Percentiles rank a stretch among this genome's conserved stretches.
Evolutionary conservation across 2,797 vertebrate species (phyloP).

Genomic region (Lagorchestes hirsutus): DNA sequence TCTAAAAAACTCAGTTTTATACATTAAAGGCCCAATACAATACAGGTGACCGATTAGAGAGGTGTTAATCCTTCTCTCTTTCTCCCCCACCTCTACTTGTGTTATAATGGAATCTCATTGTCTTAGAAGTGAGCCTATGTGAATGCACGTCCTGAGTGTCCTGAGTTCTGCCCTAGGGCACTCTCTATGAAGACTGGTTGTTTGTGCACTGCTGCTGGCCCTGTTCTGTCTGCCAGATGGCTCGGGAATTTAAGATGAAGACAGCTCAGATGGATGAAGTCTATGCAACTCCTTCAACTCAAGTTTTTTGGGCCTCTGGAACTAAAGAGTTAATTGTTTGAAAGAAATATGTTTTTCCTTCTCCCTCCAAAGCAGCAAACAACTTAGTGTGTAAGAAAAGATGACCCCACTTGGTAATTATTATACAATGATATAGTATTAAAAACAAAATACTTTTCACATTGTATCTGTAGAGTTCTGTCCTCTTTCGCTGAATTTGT

Average conservation of each 20-base stretch:
- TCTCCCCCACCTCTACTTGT: not conserved
- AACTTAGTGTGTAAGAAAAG: constrained; percentile 2
- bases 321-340: constrained; percentile 43
- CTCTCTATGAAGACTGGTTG: constrained; percentile 88
- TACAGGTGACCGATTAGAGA: not conserved
- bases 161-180: constrained; percentile 81
- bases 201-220: constrained; percentile 89
- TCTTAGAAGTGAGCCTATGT: not conserved
- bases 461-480: not conserved
- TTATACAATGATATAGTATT: not conserved
- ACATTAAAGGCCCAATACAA: not conserved
- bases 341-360: constrained; percentile 23
- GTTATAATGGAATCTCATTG: not conserved
- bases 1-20: not conserved
- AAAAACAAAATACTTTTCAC: constrained; percentile 62
- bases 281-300: constrained; percentile 77
- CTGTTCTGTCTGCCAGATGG: constrained; percentile 90
- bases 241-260: constrained; percentile 89
- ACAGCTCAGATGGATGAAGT: constrained; percentile 88
- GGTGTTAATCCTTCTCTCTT: not conserved
- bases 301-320: constrained; percentile 83
- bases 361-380: not conserved
- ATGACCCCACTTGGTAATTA: not conserved
- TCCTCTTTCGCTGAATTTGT: not conserved
- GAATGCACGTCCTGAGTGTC: not conserved